These are phyloP conservation scores for Pangasianodon gigas DNA, from an alignment of 2,113 vertebrate species.

Conservation along the genomic window DNA sequence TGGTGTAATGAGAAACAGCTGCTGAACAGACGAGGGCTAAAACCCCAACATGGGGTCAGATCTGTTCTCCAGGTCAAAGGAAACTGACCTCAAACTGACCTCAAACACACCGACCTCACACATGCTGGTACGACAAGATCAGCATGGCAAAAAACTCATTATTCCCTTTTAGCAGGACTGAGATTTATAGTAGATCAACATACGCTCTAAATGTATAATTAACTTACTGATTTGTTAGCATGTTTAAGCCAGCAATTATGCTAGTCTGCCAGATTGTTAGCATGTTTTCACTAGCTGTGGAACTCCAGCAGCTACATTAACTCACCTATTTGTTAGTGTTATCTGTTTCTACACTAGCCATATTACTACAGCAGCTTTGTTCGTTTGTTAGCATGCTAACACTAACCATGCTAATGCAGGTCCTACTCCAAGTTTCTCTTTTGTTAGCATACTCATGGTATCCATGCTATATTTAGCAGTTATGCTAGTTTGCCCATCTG, in stretches of 20 bases:
- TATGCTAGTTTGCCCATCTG: not conserved
- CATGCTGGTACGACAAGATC: not conserved
- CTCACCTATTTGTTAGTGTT: not conserved
- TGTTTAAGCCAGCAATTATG: not conserved
- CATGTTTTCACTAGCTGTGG: not conserved
- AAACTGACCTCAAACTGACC: not conserved
- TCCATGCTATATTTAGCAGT: not conserved
- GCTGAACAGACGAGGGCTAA: slow-evolving; percentile 50
- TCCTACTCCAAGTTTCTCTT: too few species aligned
- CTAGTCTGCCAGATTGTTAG: not conserved
- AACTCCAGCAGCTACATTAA: not conserved
- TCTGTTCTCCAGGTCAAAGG: slow-evolving; percentile 1
- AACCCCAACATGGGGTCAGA: slow-evolving; percentile 25
- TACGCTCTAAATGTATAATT: not conserved
- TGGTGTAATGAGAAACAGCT: slow-evolving; percentile 51
- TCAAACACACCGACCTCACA: not conserved
- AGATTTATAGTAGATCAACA: not conserved
- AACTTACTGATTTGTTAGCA: not conserved
- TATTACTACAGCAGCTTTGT: not conserved
- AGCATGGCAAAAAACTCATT: not conserved
- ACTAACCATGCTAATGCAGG: not conserved
- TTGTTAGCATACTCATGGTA: not conserved
- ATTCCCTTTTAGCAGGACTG: not conserved
- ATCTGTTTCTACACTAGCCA: not conserved
- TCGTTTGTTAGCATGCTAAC: not conserved